Conservation (phyloP, 2,113 vertebrate species). For the Candoia aspera region DNA sequence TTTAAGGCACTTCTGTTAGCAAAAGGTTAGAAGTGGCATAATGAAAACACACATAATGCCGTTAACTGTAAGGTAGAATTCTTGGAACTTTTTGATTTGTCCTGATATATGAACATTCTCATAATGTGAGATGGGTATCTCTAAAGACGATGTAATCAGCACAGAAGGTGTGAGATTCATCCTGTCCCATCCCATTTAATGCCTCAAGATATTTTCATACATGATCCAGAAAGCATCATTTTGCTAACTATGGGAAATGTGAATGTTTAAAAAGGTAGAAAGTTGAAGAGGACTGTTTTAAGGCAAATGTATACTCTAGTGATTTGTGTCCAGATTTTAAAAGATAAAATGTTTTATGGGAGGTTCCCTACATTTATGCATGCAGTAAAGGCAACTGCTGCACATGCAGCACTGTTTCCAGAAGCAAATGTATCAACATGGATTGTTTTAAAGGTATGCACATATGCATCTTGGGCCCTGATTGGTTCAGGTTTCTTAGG, state of each 20-base stretch:
- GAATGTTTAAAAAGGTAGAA: background rate
- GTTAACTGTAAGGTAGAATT: background rate
- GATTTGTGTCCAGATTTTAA: background rate
- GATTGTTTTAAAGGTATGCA: background rate
- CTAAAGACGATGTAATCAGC: too few relatives aligned
- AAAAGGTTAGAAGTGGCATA: background rate
- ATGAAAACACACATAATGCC: background rate
- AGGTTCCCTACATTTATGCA: background rate
- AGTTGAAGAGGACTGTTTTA: background rate
- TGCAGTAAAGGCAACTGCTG: background rate
- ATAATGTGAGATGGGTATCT: background rate
- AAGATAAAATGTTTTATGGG: background rate
- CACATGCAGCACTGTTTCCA: background rate
- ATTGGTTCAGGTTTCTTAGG: background rate
- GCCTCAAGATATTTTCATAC: background rate
- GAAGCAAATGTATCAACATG: background rate
- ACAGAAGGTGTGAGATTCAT: background rate
- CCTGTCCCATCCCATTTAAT: background rate
- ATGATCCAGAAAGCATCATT: background rate
- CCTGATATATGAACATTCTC: background rate
- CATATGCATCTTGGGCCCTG: background rate
- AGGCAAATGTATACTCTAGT: background rate
- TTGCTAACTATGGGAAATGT: background rate
- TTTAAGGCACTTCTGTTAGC: background rate
- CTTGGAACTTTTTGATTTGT: background rate